Evolutionary conservation across 2,888 invertebrate species (phyloP), one percentile per base, ranked within the genome.

Genomic region (Sinodicranocentrus sp.): DNA sequence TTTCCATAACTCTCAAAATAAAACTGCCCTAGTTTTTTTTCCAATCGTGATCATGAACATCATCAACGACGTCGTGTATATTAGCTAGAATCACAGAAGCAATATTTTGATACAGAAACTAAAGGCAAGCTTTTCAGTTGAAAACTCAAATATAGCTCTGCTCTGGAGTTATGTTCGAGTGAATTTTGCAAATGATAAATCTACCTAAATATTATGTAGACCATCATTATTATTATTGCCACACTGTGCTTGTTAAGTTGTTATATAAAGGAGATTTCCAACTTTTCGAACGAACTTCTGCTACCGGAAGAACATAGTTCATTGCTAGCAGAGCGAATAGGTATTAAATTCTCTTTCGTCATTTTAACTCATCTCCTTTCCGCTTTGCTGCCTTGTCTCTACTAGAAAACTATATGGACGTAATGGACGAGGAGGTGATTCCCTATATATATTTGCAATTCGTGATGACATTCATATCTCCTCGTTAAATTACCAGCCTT

Each of bases 1-100:
- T 57, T 80, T 76, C 65, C 68, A 80, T 68, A 77, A 80, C 82
- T 85, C 87, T 87, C 86, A 87, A 87, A 87, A 87, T 87, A 87
- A 87, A 87, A 87, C 86, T 87, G 86, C 48, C 85, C 87, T 83
- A 87, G 73, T 85, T 84, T 84, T 61, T 73, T 75, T 79, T 39
- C 70, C 84, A 63, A 75, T 73, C 82, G 28, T 72, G 19, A 65
- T 33, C 70, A 39, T 54, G 52, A 48, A 3, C 33, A 10, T 33
- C 33, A 33, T 33, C 33, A 33, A 33, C n/a, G n/a, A n/a, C 33
- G 10, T 33, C 33, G 3, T 33, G 33, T 33, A 33, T 33, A 33
- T 3, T 6, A 33, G 10, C 10, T 10, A 33, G 33, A 3, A 33
- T 33, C 33, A 3, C 33, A 33, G 5, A 3, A 3, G 33, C 33